A percentile compares a stretch with the other conserved stretches of the same genome.
phyloP scores from a whole-genome alignment of 2,888 invertebrate species.

The Agriopis marginaria region DNA sequence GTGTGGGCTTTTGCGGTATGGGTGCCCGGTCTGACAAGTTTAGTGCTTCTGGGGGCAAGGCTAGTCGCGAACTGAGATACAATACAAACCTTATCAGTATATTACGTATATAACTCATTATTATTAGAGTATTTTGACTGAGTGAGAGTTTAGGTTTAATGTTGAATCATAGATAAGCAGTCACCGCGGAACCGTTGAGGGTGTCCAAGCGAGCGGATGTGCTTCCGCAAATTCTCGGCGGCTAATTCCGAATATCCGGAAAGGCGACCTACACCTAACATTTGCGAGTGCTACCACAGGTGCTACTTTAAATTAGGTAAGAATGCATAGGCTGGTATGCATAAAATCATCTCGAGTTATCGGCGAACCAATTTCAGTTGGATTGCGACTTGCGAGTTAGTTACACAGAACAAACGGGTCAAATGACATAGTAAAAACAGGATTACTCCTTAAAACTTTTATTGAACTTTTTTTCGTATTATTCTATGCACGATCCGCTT shows the following conservation, averaged over 20 bases:
- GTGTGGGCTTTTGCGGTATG: neutral
- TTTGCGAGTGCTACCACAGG: too few species aligned
- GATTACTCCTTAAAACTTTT: conserved; percentile 40
- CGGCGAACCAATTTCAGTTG: neutral
- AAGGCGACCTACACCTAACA: too few species aligned
- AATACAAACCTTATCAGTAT: neutral
- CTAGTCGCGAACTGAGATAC: neutral
- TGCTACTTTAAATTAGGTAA: too few species aligned
- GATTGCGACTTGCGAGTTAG: neutral
- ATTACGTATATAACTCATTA: neutral
- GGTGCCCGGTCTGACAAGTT: neutral
- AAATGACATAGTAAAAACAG: neutral
- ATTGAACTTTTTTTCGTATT: conserved; percentile 61
- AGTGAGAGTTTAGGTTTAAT: neutral
- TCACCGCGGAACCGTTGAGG: too few species aligned
- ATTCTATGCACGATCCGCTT: conserved; percentile 76
- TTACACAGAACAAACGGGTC: neutral
- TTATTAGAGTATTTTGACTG: neutral
- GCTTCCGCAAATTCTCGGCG: too few species aligned
- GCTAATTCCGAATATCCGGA: too few species aligned
- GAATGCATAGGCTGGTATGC: too few species aligned
- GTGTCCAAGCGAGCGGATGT: too few species aligned
- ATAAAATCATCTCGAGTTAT: too few species aligned
- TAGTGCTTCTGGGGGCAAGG: neutral
- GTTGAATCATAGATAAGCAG: too few species aligned